Evolutionary conservation across 2,797 vertebrate species (phyloP), one percentile per base, ranked within the genome.

Genomic region (Acomys russatus): DNA sequence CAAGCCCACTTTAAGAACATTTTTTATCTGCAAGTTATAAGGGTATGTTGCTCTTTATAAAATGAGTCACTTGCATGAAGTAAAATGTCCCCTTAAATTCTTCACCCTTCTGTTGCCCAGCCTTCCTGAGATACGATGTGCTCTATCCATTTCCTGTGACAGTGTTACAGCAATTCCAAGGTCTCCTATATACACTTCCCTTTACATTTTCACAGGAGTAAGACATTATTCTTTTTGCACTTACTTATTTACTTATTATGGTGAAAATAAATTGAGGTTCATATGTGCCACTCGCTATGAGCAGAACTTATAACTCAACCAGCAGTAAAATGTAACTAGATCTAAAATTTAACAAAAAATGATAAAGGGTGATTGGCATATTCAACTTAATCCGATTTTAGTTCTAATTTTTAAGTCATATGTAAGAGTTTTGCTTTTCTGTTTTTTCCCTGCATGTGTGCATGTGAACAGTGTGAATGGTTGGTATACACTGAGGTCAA

Each of bases 141-240:
- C 35, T 84, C 68, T 86, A 20, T n/a, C 10, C 15, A 49, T 78
- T 86, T 73, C 25, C 22, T 49, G 23, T 28, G 71, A 77, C 44
- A 77, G 70, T 61, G 82, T 92, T 86, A 73, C 0, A 91, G 56
- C 33, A 20, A 10, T 93, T 92, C 64, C 61, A 85, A 95, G 92
- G 51, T 23, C 25, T 79, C 35, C 63, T 17, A 70, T 49, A 92
- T 4, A 59, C 4, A 10, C 22, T 85, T 93, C 80, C 79, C 54
- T 95, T 91, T 59, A 80, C 54, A 92, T 86, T 66, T 96, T 91
- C 88, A 93, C 59, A 94, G 89, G 33, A 90, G 9, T 30, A 7
- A 96, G 11, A 92, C 23, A 74, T 85, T 93, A 86, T 84, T 88
- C 87, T 94, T 93, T 74, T 63, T 88, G 77, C 3, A 22, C 44